Conservation (phyloP, 2,113 vertebrate species). For the Albula goreensis region DNA sequence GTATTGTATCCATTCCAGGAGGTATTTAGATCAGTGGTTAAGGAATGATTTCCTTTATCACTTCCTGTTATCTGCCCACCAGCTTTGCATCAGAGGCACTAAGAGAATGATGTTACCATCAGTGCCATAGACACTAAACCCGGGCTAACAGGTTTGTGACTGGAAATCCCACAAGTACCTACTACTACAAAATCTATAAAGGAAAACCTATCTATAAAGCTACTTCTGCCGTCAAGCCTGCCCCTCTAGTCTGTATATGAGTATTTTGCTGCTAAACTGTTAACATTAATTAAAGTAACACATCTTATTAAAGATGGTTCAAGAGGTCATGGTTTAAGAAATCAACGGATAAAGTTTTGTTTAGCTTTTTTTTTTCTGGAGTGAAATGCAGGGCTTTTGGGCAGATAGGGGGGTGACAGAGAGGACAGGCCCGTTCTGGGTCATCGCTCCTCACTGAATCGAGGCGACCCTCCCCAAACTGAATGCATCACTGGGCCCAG, state of each 20-base stretch:
- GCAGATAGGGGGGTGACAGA: background rate
- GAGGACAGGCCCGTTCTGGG: background rate
- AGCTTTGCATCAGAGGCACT: constrained; percentile 24
- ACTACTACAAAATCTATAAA: background rate
- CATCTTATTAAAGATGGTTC: background rate
- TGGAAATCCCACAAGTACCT: background rate
- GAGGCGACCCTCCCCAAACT: background rate
- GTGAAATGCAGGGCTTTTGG: background rate
- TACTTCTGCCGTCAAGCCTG: no score
- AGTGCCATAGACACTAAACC: background rate
- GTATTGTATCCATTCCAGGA: background rate
- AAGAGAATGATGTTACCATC: background rate
- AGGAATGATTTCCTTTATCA: constrained; percentile 27
- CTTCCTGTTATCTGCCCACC: constrained; percentile 32
- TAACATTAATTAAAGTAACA: no score
- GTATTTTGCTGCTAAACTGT: no score
- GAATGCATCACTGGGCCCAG: constrained; percentile 26
- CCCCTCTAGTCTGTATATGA: no score
- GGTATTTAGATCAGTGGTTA: constrained; percentile 12
- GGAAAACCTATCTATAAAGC: no score
- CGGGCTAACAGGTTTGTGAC: background rate
- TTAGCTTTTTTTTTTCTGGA: background rate
- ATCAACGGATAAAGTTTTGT: background rate
- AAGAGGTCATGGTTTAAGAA: background rate
- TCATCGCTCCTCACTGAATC: constrained; percentile 2